phyloP scores from a whole-genome alignment of 2,888 invertebrate species.

The Blomia tropicalis region DNA sequence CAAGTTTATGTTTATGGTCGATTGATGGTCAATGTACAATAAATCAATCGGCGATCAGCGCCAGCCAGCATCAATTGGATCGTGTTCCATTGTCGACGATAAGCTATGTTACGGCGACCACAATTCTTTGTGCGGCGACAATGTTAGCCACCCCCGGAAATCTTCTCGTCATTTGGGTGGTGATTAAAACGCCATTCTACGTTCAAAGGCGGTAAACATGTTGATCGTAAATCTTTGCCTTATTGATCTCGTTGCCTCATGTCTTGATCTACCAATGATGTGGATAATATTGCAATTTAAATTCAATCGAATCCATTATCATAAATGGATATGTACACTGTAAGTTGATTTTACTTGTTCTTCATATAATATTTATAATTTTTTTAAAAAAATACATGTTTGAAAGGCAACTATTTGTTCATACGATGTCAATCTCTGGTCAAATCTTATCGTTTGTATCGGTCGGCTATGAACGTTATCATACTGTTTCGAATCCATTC shows the following conservation, averaged over 20 bases:
- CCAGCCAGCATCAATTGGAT: neutral
- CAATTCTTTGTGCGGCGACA: neutral
- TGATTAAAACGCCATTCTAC: conserved; percentile 18
- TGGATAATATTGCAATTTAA: conserved; percentile 18
- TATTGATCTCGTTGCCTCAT: conserved; percentile 13
- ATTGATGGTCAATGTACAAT: too few relatives aligned
- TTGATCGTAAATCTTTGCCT: conserved; percentile 24
- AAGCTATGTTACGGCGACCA: neutral
- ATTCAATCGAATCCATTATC: neutral
- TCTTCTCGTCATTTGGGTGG: conserved; percentile 19
- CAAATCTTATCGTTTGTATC: conserved; percentile 21
- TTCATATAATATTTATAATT: neutral
- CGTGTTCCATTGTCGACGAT: neutral
- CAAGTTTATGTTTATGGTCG: too few relatives aligned
- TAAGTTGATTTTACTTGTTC: neutral
- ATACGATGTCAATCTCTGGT: conserved; percentile 14
- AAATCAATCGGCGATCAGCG: too few relatives aligned
- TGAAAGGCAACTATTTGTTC: conserved; percentile 17
- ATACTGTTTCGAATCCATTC: conserved; percentile 22
- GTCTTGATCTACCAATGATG: conserved; percentile 21
- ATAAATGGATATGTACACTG: neutral
- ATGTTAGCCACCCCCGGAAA: conserved; percentile 19
- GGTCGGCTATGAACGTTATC: conserved; percentile 24
- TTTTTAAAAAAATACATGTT: neutral
- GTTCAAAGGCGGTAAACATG: conserved; percentile 19